These are phyloP conservation scores for Sebastes melanostomus DNA, from an alignment of 2,797 vertebrate genomes.

Conservation along the genomic window DNA sequence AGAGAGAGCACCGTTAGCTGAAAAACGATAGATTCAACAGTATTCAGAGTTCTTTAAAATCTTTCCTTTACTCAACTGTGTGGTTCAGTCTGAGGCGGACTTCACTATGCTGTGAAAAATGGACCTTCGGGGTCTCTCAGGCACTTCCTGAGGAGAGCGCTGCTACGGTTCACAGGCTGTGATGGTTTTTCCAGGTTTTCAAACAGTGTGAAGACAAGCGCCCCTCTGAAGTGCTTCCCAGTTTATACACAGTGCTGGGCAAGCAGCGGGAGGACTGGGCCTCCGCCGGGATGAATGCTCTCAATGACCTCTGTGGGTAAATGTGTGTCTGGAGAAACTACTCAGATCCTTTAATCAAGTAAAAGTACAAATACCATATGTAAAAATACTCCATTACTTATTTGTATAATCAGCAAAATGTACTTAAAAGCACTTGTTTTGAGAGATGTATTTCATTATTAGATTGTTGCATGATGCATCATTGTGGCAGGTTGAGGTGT, in stretches of 20 bases:
- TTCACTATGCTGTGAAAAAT: slow-evolving; percentile 52
- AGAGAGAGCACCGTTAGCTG: neutral
- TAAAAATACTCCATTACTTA: neutral
- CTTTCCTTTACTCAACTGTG: neutral
- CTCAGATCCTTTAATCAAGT: neutral
- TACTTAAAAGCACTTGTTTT: no score
- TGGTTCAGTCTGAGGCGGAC: neutral
- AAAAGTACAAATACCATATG: neutral
- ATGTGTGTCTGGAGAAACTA: neutral
- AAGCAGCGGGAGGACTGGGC: slow-evolving; percentile 33
- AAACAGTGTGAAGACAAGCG: slow-evolving; percentile 45
- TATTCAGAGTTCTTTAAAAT: neutral
- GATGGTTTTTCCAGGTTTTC: slow-evolving; percentile 75
- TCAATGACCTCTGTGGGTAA: slow-evolving; percentile 33
- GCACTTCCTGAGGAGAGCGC: slow-evolving; percentile 53
- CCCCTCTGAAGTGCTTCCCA: slow-evolving; percentile 61
- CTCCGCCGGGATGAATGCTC: slow-evolving; percentile 27
- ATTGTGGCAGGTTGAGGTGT: no score
- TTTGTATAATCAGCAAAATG: neutral
- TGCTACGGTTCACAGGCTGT: slow-evolving; percentile 47
- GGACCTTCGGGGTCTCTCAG: slow-evolving; percentile 25
- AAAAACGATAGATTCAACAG: neutral
- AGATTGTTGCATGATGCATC: no score
- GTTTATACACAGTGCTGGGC: slow-evolving; percentile 51
- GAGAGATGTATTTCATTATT: no score